phyloP scores from a whole-genome alignment of 1,140 invertebrate species.

The Drosophila bipectinata region DNA sequence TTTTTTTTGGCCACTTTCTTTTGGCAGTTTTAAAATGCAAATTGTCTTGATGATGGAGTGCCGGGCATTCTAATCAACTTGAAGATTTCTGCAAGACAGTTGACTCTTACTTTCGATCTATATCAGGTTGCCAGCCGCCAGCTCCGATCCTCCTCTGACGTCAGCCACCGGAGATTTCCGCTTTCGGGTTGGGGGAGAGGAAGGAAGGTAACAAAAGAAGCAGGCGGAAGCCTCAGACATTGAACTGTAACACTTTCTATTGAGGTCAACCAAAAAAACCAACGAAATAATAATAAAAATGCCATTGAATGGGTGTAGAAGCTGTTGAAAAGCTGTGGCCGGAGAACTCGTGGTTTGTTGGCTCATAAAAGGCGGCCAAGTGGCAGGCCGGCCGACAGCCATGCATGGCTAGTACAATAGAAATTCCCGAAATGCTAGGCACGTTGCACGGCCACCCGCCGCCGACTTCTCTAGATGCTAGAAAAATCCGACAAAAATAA shows the following conservation, averaged over 20 bases:
- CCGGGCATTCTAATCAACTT: slow-evolving; percentile 65
- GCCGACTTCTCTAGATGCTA: slow-evolving; percentile 15
- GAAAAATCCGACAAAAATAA: slow-evolving; percentile 29
- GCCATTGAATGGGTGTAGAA: slow-evolving; percentile 73
- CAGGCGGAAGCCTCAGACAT: slow-evolving; percentile 69
- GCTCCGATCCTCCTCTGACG: slow-evolving; percentile 18
- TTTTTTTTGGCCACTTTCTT: slow-evolving; percentile 74
- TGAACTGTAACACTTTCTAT: slow-evolving; percentile 82
- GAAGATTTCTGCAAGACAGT: slow-evolving; percentile 41
- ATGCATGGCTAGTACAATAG: slow-evolving; percentile 66
- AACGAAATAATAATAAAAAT: slow-evolving; percentile 63
- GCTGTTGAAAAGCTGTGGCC: slow-evolving; percentile 14
- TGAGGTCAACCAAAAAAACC: slow-evolving; percentile 51
- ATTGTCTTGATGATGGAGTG: slow-evolving; percentile 67
- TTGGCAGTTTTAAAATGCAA: slow-evolving; percentile 71
- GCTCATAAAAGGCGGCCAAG: slow-evolving; percentile 68
- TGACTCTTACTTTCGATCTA: slow-evolving; percentile 67
- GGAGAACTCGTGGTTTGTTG: slow-evolving; percentile 40
- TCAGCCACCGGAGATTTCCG: slow-evolving; percentile 37
- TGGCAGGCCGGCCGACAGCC: slow-evolving; percentile 35
- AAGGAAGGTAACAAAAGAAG: slow-evolving; percentile 4
- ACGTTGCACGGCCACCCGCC: slow-evolving; percentile 47
- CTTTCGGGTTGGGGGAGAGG: neutral
- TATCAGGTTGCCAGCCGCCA: slow-evolving; percentile 8
- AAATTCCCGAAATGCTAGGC: slow-evolving; percentile 58